A percentile compares a stretch with the other conserved stretches of the same genome.
These are phyloP conservation scores for Oplegnathus fasciatus DNA, from an alignment of 2,113 vertebrate genomes.

Conservation along the genomic window DNA sequence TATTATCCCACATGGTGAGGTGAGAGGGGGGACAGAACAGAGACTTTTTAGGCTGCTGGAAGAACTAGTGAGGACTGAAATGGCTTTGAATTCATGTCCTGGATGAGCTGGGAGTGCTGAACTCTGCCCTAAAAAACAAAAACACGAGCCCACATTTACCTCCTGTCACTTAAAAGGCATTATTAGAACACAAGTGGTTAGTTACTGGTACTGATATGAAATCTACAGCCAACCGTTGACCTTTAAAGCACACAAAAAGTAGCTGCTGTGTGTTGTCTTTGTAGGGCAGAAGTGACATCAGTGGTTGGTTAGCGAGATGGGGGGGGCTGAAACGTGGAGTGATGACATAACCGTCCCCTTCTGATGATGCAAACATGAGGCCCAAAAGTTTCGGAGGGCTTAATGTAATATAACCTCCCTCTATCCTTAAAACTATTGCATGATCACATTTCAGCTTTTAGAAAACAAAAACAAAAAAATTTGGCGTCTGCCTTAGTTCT, in stretches of 20 bases:
- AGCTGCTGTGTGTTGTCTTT: constrained; percentile 38
- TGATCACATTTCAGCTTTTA: constrained; percentile 78
- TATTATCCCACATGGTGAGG: constrained; percentile 58
- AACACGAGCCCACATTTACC: not conserved
- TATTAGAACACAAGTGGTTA: constrained; percentile 34
- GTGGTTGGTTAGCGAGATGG: constrained; percentile 11
- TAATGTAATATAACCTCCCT: constrained; percentile 57
- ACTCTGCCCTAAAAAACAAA: constrained; percentile 41
- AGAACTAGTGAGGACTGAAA: constrained; percentile 66
- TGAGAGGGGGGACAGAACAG: constrained; percentile 1
- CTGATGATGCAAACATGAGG: constrained; percentile 73
- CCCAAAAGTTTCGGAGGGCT: constrained; percentile 50
- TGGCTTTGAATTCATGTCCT: constrained; percentile 42
- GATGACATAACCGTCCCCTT: constrained; percentile 50
- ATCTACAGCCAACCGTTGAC: constrained; percentile 26
- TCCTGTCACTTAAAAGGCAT: constrained; percentile 41
- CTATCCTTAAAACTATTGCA: constrained; percentile 74
- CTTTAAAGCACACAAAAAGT: constrained; percentile 5
- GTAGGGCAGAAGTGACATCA: constrained; percentile 48
- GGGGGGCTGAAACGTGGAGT: constrained; percentile 4
- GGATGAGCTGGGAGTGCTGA: constrained; percentile 46
- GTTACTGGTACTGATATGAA: constrained; percentile 51
- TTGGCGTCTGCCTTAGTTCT: constrained; percentile 71
- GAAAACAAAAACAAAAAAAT: constrained; percentile 61
- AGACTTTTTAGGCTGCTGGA: constrained; percentile 61